Conservation (phyloP, 2,113 vertebrate species). For the Microcebus ravelobensis region DNA sequence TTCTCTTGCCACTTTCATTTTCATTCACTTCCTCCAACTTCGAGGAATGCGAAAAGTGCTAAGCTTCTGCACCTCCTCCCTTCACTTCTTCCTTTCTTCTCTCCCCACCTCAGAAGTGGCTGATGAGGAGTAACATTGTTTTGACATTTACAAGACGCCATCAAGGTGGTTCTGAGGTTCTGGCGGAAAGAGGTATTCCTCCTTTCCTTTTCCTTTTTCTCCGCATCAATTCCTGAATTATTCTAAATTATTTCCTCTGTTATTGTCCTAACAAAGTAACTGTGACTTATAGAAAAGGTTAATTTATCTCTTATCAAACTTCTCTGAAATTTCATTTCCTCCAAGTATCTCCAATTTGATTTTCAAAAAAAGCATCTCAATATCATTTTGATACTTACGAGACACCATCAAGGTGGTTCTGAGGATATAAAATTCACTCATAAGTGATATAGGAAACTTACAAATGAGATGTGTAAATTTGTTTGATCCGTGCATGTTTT, state of each 20-base stretch:
- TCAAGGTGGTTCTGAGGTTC: too few species aligned
- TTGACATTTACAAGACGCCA: too few species aligned
- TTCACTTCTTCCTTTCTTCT: not conserved
- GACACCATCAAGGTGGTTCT: not conserved
- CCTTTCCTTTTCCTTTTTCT: not conserved
- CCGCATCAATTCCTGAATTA: not conserved
- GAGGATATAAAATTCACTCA: not conserved
- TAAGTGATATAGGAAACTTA: not conserved
- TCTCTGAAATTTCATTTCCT: not conserved
- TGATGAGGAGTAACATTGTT: not conserved
- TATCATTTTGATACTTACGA: not conserved
- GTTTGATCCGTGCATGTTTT: too few species aligned
- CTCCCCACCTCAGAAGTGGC: not conserved
- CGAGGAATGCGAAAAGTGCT: not conserved
- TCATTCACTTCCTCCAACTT: not conserved
- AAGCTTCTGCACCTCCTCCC: not conserved
- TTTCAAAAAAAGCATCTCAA: not conserved
- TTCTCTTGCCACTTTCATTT: too few species aligned
- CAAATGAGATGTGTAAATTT: not conserved
- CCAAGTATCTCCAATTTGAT: not conserved
- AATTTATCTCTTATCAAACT: not conserved
- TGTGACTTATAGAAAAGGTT: not conserved
- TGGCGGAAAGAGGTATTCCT: too few species aligned
- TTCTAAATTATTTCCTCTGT: not conserved
- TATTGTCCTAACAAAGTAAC: not conserved